Conservation (phyloP, 2,113 vertebrate species). For the Tiliqua scincoides region DNA sequence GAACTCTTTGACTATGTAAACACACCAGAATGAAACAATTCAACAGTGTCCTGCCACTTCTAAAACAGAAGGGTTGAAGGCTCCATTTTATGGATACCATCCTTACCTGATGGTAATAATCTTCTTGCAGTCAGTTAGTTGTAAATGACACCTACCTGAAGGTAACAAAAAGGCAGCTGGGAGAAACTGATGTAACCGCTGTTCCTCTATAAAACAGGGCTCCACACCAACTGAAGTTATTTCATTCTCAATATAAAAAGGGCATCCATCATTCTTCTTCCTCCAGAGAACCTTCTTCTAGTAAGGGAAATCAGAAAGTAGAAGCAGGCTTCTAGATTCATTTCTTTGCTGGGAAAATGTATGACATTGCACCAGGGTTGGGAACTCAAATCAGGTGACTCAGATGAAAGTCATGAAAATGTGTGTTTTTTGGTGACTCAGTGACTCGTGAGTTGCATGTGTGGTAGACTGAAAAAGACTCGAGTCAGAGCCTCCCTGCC, state of each 20-base stretch:
- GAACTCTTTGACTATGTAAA: background rate
- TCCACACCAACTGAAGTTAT: background rate
- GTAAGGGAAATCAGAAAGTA: background rate
- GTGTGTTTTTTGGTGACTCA: too few relatives aligned
- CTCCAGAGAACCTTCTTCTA: background rate
- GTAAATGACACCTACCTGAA: background rate
- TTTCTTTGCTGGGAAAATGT: background rate
- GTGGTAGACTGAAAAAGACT: too few relatives aligned
- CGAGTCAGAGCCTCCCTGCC: too few relatives aligned
- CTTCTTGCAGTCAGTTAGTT: background rate
- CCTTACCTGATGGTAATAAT: background rate
- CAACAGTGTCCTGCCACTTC: conserved; percentile 1
- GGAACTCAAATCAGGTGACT: too few relatives aligned
- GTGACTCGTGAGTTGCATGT: too few relatives aligned
- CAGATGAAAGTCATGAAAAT: too few relatives aligned
- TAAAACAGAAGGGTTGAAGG: background rate
- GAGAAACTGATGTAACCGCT: background rate
- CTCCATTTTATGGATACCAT: background rate
- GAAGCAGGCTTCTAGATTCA: background rate
- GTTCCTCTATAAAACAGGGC: background rate
- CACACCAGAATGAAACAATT: background rate
- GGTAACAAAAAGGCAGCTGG: background rate
- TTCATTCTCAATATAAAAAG: background rate
- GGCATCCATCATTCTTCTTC: too few relatives aligned
- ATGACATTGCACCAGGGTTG: too few relatives aligned